Evolutionary conservation across 2,888 invertebrate genomes (phyloP).

Genomic region (Malachius bipustulatus): DNA sequence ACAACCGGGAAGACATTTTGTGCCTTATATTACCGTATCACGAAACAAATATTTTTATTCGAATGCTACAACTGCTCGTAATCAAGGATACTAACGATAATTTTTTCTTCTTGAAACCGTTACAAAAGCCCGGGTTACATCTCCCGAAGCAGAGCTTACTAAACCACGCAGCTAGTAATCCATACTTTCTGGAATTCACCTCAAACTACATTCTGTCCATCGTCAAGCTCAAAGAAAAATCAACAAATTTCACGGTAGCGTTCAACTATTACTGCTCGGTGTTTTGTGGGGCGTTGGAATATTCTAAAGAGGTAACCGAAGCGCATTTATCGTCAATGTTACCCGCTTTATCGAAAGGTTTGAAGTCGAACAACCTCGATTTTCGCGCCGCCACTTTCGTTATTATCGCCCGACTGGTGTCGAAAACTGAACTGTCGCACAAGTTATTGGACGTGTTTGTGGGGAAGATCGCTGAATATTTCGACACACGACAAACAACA

Average conservation of each 20-base stretch:
- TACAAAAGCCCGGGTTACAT: conserved; percentile 64
- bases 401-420: conserved; percentile 56
- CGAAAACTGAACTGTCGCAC: conserved; percentile 47
- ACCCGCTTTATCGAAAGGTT: conserved; percentile 57
- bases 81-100: conserved; percentile 46
- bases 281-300: conserved; percentile 57
- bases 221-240: conserved; percentile 44
- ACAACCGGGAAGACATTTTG: conserved; percentile 72
- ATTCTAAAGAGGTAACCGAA: conserved; percentile 42
- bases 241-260: conserved; percentile 52
- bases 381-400: conserved; percentile 64
- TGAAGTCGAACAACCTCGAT: conserved; percentile 55
- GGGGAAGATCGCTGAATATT: conserved; percentile 44
- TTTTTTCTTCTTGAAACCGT: conserved; percentile 65
- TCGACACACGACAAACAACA: conserved; percentile 41
- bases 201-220: conserved; percentile 45
- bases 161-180: conserved; percentile 56
- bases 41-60: conserved; percentile 79
- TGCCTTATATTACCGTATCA: conserved; percentile 82
- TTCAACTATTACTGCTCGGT: conserved; percentile 73
- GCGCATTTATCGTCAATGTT: conserved; percentile 56
- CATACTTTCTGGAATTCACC: conserved; percentile 50
- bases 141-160: conserved; percentile 60
- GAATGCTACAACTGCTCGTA: conserved; percentile 64
- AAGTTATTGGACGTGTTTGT: conserved; percentile 49